Evolutionary conservation across 2,888 invertebrate species (phyloP).

Genomic region (Chrysolina oricalcia): DNA sequence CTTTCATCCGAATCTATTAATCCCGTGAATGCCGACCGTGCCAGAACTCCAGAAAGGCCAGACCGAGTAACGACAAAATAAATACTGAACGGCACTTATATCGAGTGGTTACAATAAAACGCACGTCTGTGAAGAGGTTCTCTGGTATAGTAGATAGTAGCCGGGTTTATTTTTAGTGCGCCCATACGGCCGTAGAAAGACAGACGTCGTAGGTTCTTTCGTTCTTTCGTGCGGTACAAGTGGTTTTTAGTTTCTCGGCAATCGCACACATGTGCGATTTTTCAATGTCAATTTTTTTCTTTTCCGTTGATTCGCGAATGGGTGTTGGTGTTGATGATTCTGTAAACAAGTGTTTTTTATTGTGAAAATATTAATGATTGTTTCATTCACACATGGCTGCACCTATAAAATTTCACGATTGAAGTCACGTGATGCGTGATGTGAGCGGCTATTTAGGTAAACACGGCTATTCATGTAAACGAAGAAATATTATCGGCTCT

Average conservation of each 20-base stretch:
- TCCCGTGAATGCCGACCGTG: not conserved
- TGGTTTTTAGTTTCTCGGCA: not conserved
- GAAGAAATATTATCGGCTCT: too few species aligned
- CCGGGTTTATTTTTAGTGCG: conserved; percentile 6
- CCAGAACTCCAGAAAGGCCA: not conserved
- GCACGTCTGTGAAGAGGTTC: not conserved
- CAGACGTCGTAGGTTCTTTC: not conserved
- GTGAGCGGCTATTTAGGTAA: too few species aligned
- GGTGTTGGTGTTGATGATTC: not conserved
- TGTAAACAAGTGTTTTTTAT: too few species aligned
- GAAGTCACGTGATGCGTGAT: too few species aligned
- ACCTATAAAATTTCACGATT: too few species aligned
- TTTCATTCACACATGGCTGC: too few species aligned
- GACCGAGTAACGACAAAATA: not conserved
- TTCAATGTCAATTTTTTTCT: not conserved
- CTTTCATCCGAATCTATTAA: not conserved
- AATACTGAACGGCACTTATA: not conserved
- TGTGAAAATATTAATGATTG: too few species aligned
- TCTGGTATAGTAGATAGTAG: not conserved
- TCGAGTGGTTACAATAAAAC: not conserved
- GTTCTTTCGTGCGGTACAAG: not conserved
- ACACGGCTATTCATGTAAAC: too few species aligned
- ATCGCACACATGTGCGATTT: conserved; percentile 8
- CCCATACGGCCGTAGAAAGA: not conserved
- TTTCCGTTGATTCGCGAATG: not conserved